Evolutionary conservation across 2,888 invertebrate species (phyloP).

Genomic region (Mimas tiliae): DNA sequence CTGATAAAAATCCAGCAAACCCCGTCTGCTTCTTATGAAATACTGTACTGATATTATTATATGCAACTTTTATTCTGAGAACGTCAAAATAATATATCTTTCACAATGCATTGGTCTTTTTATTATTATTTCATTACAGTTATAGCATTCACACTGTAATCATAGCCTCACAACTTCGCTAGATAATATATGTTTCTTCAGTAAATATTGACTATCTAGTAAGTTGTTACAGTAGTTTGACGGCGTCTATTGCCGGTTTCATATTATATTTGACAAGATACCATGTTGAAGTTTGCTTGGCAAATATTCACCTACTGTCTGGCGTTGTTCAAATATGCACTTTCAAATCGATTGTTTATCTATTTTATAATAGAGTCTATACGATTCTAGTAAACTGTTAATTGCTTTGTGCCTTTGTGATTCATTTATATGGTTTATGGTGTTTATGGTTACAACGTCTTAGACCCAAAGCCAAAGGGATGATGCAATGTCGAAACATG

Average conservation of each 20-base stretch:
- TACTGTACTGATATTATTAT: too few species aligned
- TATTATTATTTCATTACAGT: neutral
- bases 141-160: neutral
- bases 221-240: neutral
- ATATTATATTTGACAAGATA: neutral
- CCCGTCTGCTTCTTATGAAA: too few species aligned
- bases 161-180: neutral
- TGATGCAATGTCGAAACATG: too few species aligned
- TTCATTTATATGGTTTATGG: too few species aligned
- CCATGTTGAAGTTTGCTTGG: neutral
- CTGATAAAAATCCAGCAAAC: neutral
- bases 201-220: neutral
- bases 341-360: constrained; percentile 8
- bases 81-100: neutral
- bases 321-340: neutral
- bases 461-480: too few species aligned
- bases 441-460: too few species aligned
- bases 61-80: neutral
- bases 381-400: too few species aligned
- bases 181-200: neutral
- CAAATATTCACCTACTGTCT: constrained; percentile 17
- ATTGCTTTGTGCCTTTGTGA: too few species aligned
- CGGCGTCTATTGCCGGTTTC: neutral
- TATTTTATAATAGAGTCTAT: neutral
- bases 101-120: neutral